A percentile compares a stretch with the other conserved stretches of the same genome.
phyloP scores from a whole-genome alignment of 2,888 invertebrate species.

The Dorcus hopei region DNA sequence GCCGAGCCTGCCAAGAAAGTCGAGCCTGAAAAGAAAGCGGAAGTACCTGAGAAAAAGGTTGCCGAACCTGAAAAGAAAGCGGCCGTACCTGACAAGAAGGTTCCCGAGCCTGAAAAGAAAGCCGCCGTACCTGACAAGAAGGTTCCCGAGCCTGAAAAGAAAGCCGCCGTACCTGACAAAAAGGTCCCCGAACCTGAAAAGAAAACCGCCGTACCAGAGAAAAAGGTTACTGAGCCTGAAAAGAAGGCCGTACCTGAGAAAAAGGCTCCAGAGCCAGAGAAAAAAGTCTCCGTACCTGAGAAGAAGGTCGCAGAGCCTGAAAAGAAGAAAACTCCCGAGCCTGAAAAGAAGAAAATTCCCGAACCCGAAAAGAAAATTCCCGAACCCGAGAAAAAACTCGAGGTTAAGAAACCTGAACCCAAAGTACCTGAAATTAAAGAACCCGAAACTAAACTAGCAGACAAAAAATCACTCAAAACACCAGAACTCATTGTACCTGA shows the following conservation, averaged over 20 bases:
- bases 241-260: not conserved
- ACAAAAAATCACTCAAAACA: slow-evolving; percentile 31
- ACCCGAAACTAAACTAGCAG: slow-evolving; percentile 22
- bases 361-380: slow-evolving; percentile 28
- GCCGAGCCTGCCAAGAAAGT: slow-evolving; percentile 33
- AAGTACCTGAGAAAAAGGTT: no score
- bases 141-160: not conserved
- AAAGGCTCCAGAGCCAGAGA: slow-evolving; percentile 27
- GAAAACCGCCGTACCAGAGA: slow-evolving; percentile 35
- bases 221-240: slow-evolving; percentile 19
- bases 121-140: slow-evolving; percentile 11
- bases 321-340: slow-evolving; percentile 21
- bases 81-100: slow-evolving; percentile 28
- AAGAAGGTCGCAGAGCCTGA: slow-evolving; percentile 38
- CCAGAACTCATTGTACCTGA: slow-evolving; percentile 33
- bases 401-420: slow-evolving; percentile 20
- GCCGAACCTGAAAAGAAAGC: slow-evolving; percentile 24
- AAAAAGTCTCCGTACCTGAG: slow-evolving; percentile 33
- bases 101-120: slow-evolving; percentile 34
- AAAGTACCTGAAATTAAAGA: slow-evolving; percentile 21
- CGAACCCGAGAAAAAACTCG: slow-evolving; percentile 25
- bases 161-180: slow-evolving; percentile 28
- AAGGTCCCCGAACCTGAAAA: slow-evolving; percentile 36
- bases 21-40: slow-evolving; percentile 31
- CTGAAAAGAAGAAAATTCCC: slow-evolving; percentile 25